Percentiles rank a stretch among this genome's conserved stretches.
Evolutionary conservation across 2,888 invertebrate species (phyloP).

Genomic region (Auanema sp.): DNA sequence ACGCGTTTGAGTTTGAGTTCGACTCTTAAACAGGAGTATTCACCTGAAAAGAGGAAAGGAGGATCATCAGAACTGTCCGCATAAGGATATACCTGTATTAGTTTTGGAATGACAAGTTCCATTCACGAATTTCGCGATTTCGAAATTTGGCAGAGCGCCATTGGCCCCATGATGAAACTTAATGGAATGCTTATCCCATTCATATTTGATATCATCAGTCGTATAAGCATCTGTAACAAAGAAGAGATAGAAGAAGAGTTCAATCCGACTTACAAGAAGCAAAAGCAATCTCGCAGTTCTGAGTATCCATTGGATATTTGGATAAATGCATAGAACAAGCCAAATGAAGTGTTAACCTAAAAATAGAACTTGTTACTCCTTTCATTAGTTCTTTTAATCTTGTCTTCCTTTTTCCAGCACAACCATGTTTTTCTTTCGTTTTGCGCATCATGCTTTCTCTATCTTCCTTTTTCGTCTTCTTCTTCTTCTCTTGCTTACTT

Average conservation of each 20-base stretch:
- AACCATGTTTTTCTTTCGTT: no score
- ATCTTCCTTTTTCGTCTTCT: no score
- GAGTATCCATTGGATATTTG: slow-evolving; percentile 63
- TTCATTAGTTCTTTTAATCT: no score
- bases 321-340: slow-evolving; percentile 63
- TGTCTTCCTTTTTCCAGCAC: no score
- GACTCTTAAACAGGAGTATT: slow-evolving; percentile 62
- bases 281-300: slow-evolving; percentile 62
- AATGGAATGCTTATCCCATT: slow-evolving; percentile 84
- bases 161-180: slow-evolving; percentile 68
- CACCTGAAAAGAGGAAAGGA: slow-evolving; percentile 25
- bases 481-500: no score
- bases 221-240: slow-evolving; percentile 89
- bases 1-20: slow-evolving; percentile 57
- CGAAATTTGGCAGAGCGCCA: slow-evolving; percentile 82
- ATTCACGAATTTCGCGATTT: slow-evolving; percentile 86
- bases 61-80: slow-evolving; percentile 3
- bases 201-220: slow-evolving; percentile 89
- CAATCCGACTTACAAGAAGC: slow-evolving; percentile 57
- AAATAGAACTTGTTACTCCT: slow-evolving; percentile 3
- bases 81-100: slow-evolving; percentile 79
- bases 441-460: no score
- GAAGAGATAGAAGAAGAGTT: not conserved
- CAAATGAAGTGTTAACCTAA: slow-evolving; percentile 57
- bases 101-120: slow-evolving; percentile 95